phyloP scores from a whole-genome alignment of 53 echinoderm and acorn worm genomes.

The Temnopleurus reevesii region DNA sequence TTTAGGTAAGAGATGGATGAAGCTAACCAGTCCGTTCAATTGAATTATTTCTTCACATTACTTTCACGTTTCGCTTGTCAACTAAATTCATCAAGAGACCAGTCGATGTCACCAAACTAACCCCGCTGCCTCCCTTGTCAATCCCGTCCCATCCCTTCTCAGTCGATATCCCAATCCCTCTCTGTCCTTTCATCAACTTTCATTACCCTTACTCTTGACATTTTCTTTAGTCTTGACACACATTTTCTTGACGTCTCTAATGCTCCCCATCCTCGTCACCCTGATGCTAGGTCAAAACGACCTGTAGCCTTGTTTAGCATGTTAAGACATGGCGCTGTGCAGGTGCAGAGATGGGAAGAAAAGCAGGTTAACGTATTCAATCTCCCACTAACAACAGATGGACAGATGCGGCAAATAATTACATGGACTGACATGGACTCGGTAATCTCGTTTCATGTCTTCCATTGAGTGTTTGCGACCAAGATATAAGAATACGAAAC shows the following conservation, averaged over 20 bases:
- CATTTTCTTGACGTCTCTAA: neutral
- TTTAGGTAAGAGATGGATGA: too few relatives aligned
- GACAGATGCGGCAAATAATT: neutral
- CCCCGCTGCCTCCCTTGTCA: too few relatives aligned
- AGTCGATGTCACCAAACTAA: too few relatives aligned
- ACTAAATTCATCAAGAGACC: too few relatives aligned
- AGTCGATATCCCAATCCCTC: neutral
- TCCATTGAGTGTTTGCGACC: too few relatives aligned
- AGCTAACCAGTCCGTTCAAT: too few relatives aligned
- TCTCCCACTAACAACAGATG: neutral
- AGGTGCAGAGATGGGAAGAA: neutral
- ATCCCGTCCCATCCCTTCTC: neutral
- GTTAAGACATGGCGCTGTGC: neutral
- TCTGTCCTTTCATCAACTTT: too few relatives aligned
- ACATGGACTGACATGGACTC: constrained; percentile 1
- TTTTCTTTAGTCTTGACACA: neutral
- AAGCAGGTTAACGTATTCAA: constrained; percentile 25
- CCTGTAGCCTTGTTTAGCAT: neutral
- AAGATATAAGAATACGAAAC: constrained; percentile 11
- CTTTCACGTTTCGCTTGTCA: too few relatives aligned
- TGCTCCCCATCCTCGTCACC: neutral
- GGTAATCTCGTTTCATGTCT: neutral
- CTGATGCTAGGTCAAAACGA: neutral
- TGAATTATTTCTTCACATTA: too few relatives aligned
- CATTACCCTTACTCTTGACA: neutral